Evolutionary conservation across 2,888 invertebrate species (phyloP), one percentile per base, ranked within the genome.

Genomic region (Conchocele bisecta): DNA sequence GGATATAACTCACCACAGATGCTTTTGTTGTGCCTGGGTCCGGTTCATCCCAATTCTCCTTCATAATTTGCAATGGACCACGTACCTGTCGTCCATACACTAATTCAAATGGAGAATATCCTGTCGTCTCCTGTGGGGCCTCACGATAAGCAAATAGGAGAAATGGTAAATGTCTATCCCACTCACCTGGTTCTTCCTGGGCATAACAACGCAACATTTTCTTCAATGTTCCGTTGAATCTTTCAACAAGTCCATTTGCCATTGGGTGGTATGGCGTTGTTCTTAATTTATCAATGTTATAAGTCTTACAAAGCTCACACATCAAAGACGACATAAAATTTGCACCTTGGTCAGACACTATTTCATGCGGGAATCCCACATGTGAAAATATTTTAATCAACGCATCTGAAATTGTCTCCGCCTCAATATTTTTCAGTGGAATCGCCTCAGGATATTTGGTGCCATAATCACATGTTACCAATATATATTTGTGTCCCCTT

Each of bases 251-350:
- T 15, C 50, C 50, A 50, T 50, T 50, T 7, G 50, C 50, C 15
- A 31, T 28, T 28, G 50, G 50, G 17, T 29, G 29, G n/a, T 50
- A 29, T 50, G 50, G 42, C 6, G 42, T 20, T 9, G 42, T 42
- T 42, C 22, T 42, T 7, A 42, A 22, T 22, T 42, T 42, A 7
- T 42, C 22, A 9, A 42, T 42, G 42, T 42, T 17, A 20, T 20
- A 42, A 17, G 22, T 7, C 7, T 17, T 20, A 22, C 50, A 50
- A 5, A 50, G 29, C 17, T 50, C 29, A 26, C 17, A 11, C 29
- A 50, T 50, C 17, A 50, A 28, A 7, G 50, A 28, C n/a, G 50
- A 50, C 50, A 50, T 50, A 28, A 50, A 50, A 29, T 50, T 50
- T 26, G 50, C 11, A 35, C 42, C 42, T 15, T 42, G 42, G n/a